These are phyloP conservation scores for Coturnix japonica DNA, from an alignment of 2,113 vertebrate species.

Conservation along the genomic window DNA sequence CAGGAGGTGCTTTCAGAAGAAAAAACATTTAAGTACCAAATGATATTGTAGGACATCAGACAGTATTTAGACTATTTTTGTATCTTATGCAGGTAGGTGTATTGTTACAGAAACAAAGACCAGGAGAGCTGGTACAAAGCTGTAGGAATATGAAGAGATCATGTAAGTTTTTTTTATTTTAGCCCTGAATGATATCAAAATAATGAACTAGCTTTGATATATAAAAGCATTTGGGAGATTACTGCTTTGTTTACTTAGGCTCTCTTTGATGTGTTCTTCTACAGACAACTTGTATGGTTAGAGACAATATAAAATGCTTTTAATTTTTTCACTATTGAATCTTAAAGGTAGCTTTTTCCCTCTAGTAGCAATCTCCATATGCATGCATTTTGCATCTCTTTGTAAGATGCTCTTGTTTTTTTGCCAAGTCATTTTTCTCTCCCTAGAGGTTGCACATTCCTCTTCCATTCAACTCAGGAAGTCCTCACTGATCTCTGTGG, in stretches of 20 bases:
- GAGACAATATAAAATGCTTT: background rate
- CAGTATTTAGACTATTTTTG: background rate
- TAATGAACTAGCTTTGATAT: background rate
- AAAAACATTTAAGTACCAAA: background rate
- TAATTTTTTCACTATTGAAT: background rate
- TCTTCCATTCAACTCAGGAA: background rate
- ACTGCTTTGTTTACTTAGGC: conserved; percentile 4
- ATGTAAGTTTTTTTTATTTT: conserved; percentile 52
- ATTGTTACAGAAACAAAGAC: background rate
- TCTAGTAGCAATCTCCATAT: background rate
- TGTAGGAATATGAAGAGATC: conserved; percentile 22
- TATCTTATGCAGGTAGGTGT: background rate
- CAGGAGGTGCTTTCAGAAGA: background rate
- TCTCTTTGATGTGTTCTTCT: background rate
- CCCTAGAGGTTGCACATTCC: background rate
- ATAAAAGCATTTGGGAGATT: conserved; percentile 15
- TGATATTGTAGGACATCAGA: background rate
- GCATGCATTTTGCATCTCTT: fast-evolving
- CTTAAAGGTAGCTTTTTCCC: background rate
- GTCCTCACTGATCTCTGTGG: background rate
- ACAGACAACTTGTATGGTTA: background rate
- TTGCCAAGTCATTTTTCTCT: background rate
- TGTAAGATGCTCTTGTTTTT: background rate
- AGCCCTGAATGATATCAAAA: conserved; percentile 29
- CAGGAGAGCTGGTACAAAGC: background rate